Percentiles rank a stretch among this genome's conserved stretches.
Evolutionary conservation across 2,888 invertebrate genomes (phyloP).

Genomic region (Aleiodes testaceus): DNA sequence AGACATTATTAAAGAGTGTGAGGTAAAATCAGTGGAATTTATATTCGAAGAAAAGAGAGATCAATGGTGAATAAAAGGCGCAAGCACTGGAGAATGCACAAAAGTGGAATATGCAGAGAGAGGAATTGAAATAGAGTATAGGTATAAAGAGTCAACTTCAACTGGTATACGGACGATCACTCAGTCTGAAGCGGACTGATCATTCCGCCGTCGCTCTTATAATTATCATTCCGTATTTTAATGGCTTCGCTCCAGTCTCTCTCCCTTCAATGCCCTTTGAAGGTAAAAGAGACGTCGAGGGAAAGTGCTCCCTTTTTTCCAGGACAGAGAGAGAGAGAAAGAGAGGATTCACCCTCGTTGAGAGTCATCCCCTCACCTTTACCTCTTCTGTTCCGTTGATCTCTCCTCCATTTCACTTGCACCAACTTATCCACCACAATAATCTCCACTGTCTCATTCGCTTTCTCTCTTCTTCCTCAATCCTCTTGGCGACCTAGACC

Average conservation of each 20-base stretch:
- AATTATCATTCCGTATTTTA: constrained; percentile 73
- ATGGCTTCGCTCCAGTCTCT: constrained; percentile 62
- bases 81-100: constrained; percentile 24
- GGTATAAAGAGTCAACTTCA: constrained; percentile 19
- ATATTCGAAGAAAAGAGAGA: not conserved
- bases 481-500: constrained; percentile 44
- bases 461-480: constrained; percentile 49
- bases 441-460: constrained; percentile 19
- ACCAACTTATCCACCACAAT: no score
- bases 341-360: constrained; percentile 49
- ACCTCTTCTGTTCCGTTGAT: constrained; percentile 48
- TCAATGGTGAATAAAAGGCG: not conserved
- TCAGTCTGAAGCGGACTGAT: constrained; percentile 38
- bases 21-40: no score
- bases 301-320: constrained; percentile 2
- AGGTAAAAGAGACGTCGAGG: constrained; percentile 49
- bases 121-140: constrained; percentile 23
- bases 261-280: constrained; percentile 36
- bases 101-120: constrained; percentile 17
- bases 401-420: constrained; percentile 32
- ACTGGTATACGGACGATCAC: constrained; percentile 28
- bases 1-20: no score
- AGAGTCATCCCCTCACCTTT: constrained; percentile 56
- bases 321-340: not conserved
- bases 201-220: constrained; percentile 71